Base-by-base conservation (phyloP, 2,888 invertebrate species). In the Masnerella sp. region DNA sequence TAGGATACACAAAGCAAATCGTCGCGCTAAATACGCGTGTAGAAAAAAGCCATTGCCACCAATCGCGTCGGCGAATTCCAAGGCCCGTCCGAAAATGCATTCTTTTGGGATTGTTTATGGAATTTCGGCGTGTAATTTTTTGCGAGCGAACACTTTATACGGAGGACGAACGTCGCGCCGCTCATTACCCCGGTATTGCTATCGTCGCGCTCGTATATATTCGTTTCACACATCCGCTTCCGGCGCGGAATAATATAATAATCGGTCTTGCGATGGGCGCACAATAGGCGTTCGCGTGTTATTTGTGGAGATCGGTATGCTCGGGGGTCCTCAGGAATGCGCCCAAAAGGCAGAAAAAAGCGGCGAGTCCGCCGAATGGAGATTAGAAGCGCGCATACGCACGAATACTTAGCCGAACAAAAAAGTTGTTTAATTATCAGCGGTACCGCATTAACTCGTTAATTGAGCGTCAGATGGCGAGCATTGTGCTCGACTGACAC, bases 201-300 rank as follows among this genome's bases (percentile, higher is more conserved):
- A n/a, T n/a, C 70, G 68, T 65, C 68, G 72, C 74, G 72, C 67
- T 73, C 78, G 74, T 72, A 72, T 75, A 77, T 77, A 79, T 82
- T 82, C 80, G 81, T 81, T 85, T 86, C 86, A 85, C 87, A 84
- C 86, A 87, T 87, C 87, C 87, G 86, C 77, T 87, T 87, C 87
- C 87, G 87, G 84, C 79, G 77, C 76, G 76, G 74, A 59, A 79
- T 81, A 83, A 83, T 80, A 83, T 81, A 85, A 86, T 84, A 85
- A 86, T 84, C 82, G 81, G 77, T 77, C 79, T 76, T 78, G 77
- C 76, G 77, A 75, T 71, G 14, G 45, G 18, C 61, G 38, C 40
- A 85, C 84, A 85, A 85, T 85, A 79, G 73, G 74, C 64, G 71
- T 65, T 75, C 77, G 71, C 77, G 78, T 77, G 78, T 78, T 81